Evolutionary conservation across 2,113 vertebrate genomes (phyloP).

Genomic region (Theropithecus gelada): DNA sequence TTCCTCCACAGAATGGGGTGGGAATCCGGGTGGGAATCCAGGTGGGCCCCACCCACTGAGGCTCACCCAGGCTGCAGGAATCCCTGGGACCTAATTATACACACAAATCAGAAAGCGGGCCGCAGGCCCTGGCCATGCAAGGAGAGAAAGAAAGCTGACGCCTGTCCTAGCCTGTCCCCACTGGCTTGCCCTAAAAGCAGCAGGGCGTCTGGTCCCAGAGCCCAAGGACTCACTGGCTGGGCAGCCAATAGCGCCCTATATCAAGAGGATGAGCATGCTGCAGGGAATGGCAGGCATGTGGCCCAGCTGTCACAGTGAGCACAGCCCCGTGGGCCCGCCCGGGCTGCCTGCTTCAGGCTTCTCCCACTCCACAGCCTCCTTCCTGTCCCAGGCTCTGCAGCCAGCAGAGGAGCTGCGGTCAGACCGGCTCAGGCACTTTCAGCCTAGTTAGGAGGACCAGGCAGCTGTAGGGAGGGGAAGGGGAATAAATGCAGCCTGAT

Average conservation of each 20-base stretch:
- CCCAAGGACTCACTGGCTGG: background rate
- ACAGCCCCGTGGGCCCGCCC: background rate
- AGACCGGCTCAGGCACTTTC: background rate
- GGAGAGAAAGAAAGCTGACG: slow-evolving; percentile 58
- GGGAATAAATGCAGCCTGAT: background rate
- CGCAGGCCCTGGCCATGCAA: slow-evolving; percentile 66
- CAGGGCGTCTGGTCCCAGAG: background rate
- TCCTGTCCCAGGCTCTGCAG: background rate
- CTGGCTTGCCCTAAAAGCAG: slow-evolving; percentile 36
- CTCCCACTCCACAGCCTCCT: background rate
- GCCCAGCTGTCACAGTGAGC: slow-evolving; percentile 36
- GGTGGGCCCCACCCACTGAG: background rate
- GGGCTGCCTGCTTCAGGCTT: accelerated
- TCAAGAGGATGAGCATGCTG: slow-evolving; percentile 46
- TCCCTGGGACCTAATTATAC: slow-evolving; percentile 74
- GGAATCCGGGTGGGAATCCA: no score
- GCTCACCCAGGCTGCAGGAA: background rate
- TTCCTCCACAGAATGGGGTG: background rate
- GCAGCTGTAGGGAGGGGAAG: background rate
- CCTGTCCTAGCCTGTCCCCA: background rate
- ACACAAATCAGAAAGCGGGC: slow-evolving; percentile 69
- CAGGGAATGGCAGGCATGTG: slow-evolving; percentile 67
- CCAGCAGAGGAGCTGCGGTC: background rate
- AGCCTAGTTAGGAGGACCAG: background rate
- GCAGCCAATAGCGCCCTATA: slow-evolving; percentile 53